phyloP scores from a whole-genome alignment of 2,888 invertebrate genomes.

The Brenthis daphne region DNA sequence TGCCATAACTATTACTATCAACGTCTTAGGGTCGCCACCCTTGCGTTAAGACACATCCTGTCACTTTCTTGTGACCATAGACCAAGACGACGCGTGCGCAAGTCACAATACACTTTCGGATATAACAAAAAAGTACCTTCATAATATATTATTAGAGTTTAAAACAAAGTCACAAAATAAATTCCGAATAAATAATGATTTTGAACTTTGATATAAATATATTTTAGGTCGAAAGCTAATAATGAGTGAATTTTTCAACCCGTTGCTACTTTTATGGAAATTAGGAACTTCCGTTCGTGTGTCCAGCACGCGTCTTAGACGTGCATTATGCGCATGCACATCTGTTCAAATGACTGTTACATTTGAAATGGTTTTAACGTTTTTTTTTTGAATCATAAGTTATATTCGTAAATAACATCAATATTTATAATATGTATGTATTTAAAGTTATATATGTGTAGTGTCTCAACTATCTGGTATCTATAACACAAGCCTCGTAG shows the following conservation, averaged over 20 bases:
- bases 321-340: constrained; percentile 54
- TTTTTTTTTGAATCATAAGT: constrained; percentile 16
- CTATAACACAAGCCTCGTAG: too few relatives aligned
- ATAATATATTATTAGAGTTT: constrained; percentile 35
- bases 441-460: too few relatives aligned
- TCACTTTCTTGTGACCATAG: constrained; percentile 55
- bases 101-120: constrained; percentile 23
- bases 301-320: constrained; percentile 62
- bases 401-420: too few relatives aligned
- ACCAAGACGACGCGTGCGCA: constrained; percentile 63
- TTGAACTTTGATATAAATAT: not conserved
- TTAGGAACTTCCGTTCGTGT: constrained; percentile 75
- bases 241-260: constrained; percentile 13
- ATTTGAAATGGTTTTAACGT: constrained; percentile 43
- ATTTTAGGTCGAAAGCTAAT: not conserved
- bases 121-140: constrained; percentile 31
- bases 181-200: constrained; percentile 5
- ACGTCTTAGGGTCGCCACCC: constrained; percentile 64
- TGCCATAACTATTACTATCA: constrained; percentile 24
- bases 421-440: too few relatives aligned
- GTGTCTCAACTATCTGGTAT: too few relatives aligned
- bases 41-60: constrained; percentile 67
- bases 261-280: constrained; percentile 56
- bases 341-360: constrained; percentile 53
- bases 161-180: constrained; percentile 11